Percentiles rank a stretch among this genome's conserved stretches.
phyloP scores from a whole-genome alignment of 2,888 invertebrate species.

The Anoncus sp. region DNA sequence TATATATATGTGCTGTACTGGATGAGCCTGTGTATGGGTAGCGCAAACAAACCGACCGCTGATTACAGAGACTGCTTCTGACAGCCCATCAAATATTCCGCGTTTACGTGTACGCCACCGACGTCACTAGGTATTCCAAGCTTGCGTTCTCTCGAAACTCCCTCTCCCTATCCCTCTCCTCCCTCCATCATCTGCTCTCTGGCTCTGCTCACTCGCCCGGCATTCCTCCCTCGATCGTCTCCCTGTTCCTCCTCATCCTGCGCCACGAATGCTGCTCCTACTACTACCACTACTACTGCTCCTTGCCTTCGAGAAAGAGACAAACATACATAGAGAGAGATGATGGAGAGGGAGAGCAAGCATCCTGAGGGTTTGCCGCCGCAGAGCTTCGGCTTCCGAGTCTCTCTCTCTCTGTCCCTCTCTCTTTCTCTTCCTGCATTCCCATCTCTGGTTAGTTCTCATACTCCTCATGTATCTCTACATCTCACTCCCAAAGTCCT shows the following conservation, averaged over 20 bases:
- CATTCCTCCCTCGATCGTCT: slow-evolving; percentile 51
- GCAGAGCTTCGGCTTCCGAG: slow-evolving; percentile 72
- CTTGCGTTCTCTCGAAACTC: slow-evolving; percentile 73
- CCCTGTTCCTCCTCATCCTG: slow-evolving; percentile 48
- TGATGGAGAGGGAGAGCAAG: slow-evolving; percentile 48
- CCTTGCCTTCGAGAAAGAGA: slow-evolving; percentile 24
- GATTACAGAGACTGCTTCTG: slow-evolving; percentile 82
- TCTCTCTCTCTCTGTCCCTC: slow-evolving; percentile 58
- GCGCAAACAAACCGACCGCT: slow-evolving; percentile 82
- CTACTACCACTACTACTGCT: slow-evolving; percentile 25
- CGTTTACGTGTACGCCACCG: slow-evolving; percentile 80
- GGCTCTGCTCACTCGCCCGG: slow-evolving; percentile 51
- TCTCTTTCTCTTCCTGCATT: slow-evolving; percentile 31
- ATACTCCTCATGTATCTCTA: slow-evolving; percentile 60
- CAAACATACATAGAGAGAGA: slow-evolving; percentile 19
- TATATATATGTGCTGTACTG: slow-evolving; percentile 59
- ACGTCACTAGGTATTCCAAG: slow-evolving; percentile 80
- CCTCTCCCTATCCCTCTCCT: too few relatives aligned
- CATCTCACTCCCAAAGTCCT: slow-evolving; percentile 38
- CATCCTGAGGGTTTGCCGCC: slow-evolving; percentile 76
- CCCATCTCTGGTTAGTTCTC: slow-evolving; percentile 59
- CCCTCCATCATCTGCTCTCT: slow-evolving; percentile 40
- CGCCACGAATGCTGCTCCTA: slow-evolving; percentile 28
- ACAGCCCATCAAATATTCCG: slow-evolving; percentile 82
- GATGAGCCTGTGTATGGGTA: slow-evolving; percentile 73